These are phyloP conservation scores for Drosophila helvetica DNA, from an alignment of 2,888 invertebrate genomes.

Conservation along the genomic window DNA sequence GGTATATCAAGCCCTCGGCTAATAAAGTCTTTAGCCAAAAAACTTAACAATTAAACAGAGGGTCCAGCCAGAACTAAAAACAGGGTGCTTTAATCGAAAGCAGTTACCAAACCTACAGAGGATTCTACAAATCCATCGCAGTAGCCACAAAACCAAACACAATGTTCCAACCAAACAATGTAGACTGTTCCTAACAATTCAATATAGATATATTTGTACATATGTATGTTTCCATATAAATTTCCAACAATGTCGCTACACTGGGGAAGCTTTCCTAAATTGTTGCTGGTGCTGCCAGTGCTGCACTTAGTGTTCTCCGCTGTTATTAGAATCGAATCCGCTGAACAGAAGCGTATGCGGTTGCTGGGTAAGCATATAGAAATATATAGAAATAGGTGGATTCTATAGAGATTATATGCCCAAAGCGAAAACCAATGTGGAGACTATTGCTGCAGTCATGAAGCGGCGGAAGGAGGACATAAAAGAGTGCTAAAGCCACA, in stretches of 20 bases:
- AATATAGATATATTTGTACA: too few relatives aligned
- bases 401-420: not conserved
- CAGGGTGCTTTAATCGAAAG: slow-evolving; percentile 59
- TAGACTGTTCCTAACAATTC: not conserved
- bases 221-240: not conserved
- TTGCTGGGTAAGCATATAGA: slow-evolving; percentile 35
- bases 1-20: slow-evolving; percentile 41
- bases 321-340: slow-evolving; percentile 40
- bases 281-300: slow-evolving; percentile 55
- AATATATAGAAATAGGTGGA: not conserved
- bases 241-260: slow-evolving; percentile 39
- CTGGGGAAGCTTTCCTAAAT: slow-evolving; percentile 59
- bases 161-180: not conserved
- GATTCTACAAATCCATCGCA: not conserved
- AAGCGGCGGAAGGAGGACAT: slow-evolving; percentile 7
- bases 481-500: slow-evolving; percentile 1
- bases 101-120: too few relatives aligned
- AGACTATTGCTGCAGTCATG: slow-evolving; percentile 18
- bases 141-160: not conserved
- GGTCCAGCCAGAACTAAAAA: slow-evolving; percentile 26
- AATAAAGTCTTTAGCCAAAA: slow-evolving; percentile 67
- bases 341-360: slow-evolving; percentile 38
- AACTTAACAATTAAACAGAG: slow-evolving; percentile 55
- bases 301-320: slow-evolving; percentile 47
- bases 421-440: slow-evolving; percentile 24